These are phyloP conservation scores for Sander lucioperca DNA, from an alignment of 2,113 vertebrate species.

Conservation along the genomic window DNA sequence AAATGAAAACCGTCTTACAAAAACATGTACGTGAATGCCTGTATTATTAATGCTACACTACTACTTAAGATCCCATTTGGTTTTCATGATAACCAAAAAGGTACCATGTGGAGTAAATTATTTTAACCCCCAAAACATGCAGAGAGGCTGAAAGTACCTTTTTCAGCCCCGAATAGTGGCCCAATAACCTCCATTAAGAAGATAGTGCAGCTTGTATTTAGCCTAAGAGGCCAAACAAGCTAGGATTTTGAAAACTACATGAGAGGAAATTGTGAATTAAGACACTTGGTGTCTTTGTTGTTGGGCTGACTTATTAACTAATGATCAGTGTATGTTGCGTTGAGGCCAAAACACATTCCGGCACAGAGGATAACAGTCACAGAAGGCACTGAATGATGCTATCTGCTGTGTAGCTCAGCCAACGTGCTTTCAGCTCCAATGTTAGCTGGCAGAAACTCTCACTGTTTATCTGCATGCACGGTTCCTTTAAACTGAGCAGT, in stretches of 20 bases:
- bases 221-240: not conserved
- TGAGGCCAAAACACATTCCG: conserved; percentile 22
- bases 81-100: not conserved
- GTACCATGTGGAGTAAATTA: not conserved
- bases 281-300: not conserved
- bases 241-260: not conserved
- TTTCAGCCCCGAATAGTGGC: no score
- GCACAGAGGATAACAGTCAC: not conserved
- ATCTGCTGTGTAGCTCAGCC: conserved; percentile 21
- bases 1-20: not conserved
- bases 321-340: not conserved
- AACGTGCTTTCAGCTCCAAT: conserved; percentile 5
- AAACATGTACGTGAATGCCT: not conserved
- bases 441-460: not conserved
- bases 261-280: conserved; percentile 11
- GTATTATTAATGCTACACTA: not conserved
- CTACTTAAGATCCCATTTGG: not conserved
- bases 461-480: conserved; percentile 18
- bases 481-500: conserved; percentile 36
- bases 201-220: not conserved
- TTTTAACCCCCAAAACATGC: not conserved
- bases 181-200: not conserved
- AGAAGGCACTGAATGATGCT: conserved; percentile 19
- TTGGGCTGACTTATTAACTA: not conserved
- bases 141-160: no score